phyloP scores from a whole-genome alignment of 2,888 invertebrate species.

The Nipponacmea schrenckii region DNA sequence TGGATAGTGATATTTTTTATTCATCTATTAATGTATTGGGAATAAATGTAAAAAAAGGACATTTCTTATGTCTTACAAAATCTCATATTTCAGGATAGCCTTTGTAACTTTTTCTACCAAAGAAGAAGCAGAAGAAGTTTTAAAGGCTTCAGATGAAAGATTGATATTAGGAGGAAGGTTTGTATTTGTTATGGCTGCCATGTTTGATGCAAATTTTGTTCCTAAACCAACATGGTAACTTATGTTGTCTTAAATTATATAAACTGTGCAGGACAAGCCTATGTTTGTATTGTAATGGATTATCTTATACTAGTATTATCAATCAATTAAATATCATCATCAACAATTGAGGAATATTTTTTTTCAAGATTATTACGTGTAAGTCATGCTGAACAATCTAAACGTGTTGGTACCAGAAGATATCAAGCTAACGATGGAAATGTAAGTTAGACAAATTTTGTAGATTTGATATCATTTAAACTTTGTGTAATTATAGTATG shows the following conservation, averaged over 20 bases:
- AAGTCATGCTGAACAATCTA: neutral
- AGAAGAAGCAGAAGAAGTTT: constrained; percentile 34
- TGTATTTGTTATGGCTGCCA: neutral
- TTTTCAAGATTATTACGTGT: neutral
- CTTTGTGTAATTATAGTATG: too few species aligned
- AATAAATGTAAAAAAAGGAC: neutral
- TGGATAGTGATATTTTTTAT: neutral
- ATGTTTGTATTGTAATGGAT: too few species aligned
- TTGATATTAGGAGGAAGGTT: constrained; percentile 40
- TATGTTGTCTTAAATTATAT: too few species aligned
- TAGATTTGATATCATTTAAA: too few species aligned
- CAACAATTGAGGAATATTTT: too few species aligned
- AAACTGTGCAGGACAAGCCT: too few species aligned
- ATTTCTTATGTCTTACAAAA: too few species aligned
- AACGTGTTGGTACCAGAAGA: neutral
- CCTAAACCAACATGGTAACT: too few species aligned
- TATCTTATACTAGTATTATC: too few species aligned
- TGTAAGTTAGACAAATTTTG: too few species aligned
- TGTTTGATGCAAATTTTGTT: too few species aligned
- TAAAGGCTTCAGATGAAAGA: constrained; percentile 33
- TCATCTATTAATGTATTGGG: neutral
- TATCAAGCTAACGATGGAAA: neutral
- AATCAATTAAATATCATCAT: too few species aligned
- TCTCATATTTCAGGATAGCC: constrained; percentile 38
- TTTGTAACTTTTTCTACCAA: constrained; percentile 39